Conservation (phyloP, 2,113 vertebrate genomes). For the Epinephelus cyanopodus region DNA sequence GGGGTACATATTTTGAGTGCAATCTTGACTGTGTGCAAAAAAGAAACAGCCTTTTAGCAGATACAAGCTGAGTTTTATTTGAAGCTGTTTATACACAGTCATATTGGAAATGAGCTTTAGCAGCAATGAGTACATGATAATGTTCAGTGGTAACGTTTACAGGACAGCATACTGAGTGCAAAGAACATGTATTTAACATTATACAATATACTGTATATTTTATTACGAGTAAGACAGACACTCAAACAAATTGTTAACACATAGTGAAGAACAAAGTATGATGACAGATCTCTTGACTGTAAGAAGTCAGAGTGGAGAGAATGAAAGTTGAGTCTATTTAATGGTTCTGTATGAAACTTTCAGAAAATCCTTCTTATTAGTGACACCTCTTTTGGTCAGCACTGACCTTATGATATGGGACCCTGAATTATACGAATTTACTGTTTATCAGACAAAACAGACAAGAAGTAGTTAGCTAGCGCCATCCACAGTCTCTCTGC, state of each 20-base stretch:
- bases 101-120: slow-evolving; percentile 26
- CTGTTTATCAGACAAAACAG: too few relatives aligned
- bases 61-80: slow-evolving; percentile 28
- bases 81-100: slow-evolving; percentile 21
- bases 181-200: not conserved
- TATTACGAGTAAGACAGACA: not conserved
- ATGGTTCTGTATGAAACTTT: too few relatives aligned
- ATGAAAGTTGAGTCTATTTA: too few relatives aligned
- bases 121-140: not conserved
- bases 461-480: too few relatives aligned
- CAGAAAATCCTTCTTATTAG: too few relatives aligned
- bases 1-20: slow-evolving; percentile 31
- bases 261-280: not conserved
- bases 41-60: slow-evolving; percentile 20
- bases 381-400: too few relatives aligned
- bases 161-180: not conserved
- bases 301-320: not conserved
- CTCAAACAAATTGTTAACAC: not conserved
- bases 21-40: slow-evolving; percentile 42
- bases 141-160: not conserved
- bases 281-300: not conserved
- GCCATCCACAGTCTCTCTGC: too few relatives aligned
- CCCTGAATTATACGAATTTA: too few relatives aligned
- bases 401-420: too few relatives aligned
- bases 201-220: not conserved